Percentiles rank a stretch among this genome's conserved stretches.
Conservation (phyloP, 2,888 invertebrate genomes). For the Drosophila mayaguana region DNA sequence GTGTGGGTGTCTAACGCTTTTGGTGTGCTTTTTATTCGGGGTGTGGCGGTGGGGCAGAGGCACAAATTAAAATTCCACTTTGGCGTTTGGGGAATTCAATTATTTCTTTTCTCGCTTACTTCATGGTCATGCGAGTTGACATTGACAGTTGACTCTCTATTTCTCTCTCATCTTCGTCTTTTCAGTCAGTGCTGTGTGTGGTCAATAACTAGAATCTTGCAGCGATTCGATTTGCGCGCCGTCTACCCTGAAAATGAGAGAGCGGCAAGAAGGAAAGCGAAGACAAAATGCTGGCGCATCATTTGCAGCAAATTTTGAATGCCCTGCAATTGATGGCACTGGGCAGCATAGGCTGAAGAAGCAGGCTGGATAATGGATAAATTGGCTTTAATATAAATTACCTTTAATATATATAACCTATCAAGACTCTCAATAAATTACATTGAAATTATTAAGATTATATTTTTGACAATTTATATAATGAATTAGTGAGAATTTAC, state of each 20-base stretch:
- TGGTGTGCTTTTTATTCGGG: conserved; percentile 30
- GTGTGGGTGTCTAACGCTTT: conserved; percentile 31
- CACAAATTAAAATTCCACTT: conserved; percentile 83
- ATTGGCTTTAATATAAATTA: no score
- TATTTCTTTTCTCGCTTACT: conserved; percentile 66
- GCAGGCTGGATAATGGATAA: neutral
- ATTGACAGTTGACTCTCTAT: conserved; percentile 55
- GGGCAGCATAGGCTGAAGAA: neutral
- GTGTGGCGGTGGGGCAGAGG: conserved; percentile 30
- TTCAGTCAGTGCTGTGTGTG: conserved; percentile 48
- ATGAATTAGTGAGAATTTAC: neutral
- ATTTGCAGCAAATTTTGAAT: conserved; percentile 13
- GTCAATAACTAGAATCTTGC: conserved; percentile 61
- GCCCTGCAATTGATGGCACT: conserved; percentile 6
- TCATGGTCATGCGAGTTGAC: conserved; percentile 67
- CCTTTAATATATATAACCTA: neutral
- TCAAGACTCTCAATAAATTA: neutral
- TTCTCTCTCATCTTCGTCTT: neutral
- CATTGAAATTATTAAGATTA: neutral
- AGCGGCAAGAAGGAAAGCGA: conserved; percentile 2
- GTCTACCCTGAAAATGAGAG: conserved; percentile 2
- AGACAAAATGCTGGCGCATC: conserved; percentile 29
- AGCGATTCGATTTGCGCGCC: conserved; percentile 16
- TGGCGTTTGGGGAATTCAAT: conserved; percentile 83
- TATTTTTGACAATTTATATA: neutral